Evolutionary conservation across 2,797 vertebrate genomes (phyloP).

Genomic region (Gymnodraco acuticeps): DNA sequence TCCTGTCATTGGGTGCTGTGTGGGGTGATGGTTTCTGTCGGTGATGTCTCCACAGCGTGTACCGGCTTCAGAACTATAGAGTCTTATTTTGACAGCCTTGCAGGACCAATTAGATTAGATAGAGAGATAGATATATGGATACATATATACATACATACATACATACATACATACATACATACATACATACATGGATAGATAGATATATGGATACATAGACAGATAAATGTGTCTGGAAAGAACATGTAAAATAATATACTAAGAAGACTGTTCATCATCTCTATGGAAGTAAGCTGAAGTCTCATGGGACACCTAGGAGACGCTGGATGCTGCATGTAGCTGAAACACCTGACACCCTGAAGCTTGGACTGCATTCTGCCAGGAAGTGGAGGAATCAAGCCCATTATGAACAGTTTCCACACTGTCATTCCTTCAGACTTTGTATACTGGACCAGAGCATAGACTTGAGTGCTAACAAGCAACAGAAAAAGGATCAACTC

Average conservation of each 20-base stretch:
- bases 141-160: too few species aligned
- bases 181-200: background rate
- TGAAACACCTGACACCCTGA: constrained; percentile 21
- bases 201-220: constrained; percentile 23
- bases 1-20: constrained; percentile 68
- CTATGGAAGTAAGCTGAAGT: constrained; percentile 13
- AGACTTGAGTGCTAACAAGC: constrained; percentile 33
- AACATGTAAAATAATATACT: constrained; percentile 5
- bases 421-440: constrained; percentile 35
- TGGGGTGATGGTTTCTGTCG: constrained; percentile 77
- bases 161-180: too few species aligned
- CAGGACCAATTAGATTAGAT: constrained; percentile 1
- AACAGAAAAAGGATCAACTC: constrained; percentile 25
- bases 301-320: constrained; percentile 23
- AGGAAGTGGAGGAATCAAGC: constrained; percentile 22
- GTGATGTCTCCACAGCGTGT: constrained; percentile 76
- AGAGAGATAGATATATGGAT: background rate
- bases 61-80: constrained; percentile 51
- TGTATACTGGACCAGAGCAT: background rate
- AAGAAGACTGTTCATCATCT: constrained; percentile 6
- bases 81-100: constrained; percentile 30
- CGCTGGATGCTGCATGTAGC: constrained; percentile 12
- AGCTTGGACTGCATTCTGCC: constrained; percentile 12
- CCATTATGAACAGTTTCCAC: constrained; percentile 16
- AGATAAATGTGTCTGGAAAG: constrained; percentile 6